Percentiles rank a stretch among this genome's conserved stretches.
Evolutionary conservation across 2,797 vertebrate genomes (phyloP).

Genomic region (Malacoctenus gilli): DNA sequence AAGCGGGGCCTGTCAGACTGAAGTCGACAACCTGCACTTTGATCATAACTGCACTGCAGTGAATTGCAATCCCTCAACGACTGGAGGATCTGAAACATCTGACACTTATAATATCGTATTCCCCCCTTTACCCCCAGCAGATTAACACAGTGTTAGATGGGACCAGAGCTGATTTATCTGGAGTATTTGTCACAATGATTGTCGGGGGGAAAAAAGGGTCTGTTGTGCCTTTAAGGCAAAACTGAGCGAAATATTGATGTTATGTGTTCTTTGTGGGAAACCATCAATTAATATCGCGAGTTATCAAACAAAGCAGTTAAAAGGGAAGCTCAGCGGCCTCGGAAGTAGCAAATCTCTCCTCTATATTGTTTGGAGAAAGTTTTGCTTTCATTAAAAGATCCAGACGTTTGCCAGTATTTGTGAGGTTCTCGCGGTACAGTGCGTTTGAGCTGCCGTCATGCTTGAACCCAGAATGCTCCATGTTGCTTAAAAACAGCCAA

Average conservation of each 20-base stretch:
- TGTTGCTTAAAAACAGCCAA: conserved; percentile 14
- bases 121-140: neutral
- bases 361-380: too few relatives aligned
- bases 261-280: too few relatives aligned
- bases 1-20: conserved; percentile 22
- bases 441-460: conserved; percentile 1
- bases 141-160: neutral
- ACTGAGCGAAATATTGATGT: too few relatives aligned
- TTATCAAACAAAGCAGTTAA: neutral
- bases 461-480: conserved; percentile 4
- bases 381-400: too few relatives aligned
- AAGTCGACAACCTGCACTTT: conserved; percentile 43
- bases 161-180: neutral
- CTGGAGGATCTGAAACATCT: conserved; percentile 11
- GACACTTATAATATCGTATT: conserved; percentile 15
- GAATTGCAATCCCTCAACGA: conserved; percentile 34
- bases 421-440: neutral
- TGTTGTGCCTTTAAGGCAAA: too few relatives aligned
- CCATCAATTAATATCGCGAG: conserved; percentile 4
- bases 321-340: too few relatives aligned
- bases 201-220: too few relatives aligned
- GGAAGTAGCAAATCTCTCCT: too few relatives aligned
- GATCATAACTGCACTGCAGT: conserved; percentile 27
- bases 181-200: too few relatives aligned
- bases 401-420: conserved; percentile 5